phyloP scores from a whole-genome alignment of 1,140 invertebrate species.

The Sminthurides bifidus region DNA sequence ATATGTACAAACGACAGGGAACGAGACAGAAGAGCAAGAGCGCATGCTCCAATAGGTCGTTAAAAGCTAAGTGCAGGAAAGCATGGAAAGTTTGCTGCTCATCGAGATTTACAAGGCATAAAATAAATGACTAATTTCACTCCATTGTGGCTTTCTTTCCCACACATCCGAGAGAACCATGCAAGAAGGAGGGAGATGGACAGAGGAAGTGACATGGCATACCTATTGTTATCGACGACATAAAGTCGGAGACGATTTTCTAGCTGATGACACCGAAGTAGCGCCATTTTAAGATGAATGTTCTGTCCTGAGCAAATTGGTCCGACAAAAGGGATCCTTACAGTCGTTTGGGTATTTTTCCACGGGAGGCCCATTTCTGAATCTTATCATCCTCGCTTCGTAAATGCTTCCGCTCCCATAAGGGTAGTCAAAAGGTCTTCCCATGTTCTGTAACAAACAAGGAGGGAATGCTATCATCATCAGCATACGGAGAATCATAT shows the following conservation, averaged over 20 bases:
- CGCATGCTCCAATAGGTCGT: not conserved
- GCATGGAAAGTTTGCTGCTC: not conserved
- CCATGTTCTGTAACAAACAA: conserved; percentile 24
- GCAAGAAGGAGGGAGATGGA: too few species aligned
- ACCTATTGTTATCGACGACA: conserved; percentile 12
- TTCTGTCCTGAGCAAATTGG: conserved; percentile 25
- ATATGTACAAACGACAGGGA: too few species aligned
- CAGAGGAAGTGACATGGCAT: too few species aligned
- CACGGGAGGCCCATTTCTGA: conserved; percentile 15
- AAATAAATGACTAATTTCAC: too few species aligned
- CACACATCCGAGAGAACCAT: too few species aligned
- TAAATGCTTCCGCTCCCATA: conserved; percentile 15
- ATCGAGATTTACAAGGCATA: too few species aligned
- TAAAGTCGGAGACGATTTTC: conserved; percentile 24
- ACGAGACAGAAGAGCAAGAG: too few species aligned
- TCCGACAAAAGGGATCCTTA: conserved; percentile 19
- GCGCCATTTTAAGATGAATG: conserved; percentile 24
- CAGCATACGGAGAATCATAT: not conserved
- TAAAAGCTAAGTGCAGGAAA: not conserved
- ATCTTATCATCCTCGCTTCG: conserved; percentile 13
- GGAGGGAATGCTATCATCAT: not conserved
- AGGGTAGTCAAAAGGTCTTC: conserved; percentile 20
- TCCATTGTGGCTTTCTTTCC: too few species aligned
- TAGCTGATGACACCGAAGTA: conserved; percentile 19
- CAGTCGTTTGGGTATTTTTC: conserved; percentile 15